Base-by-base conservation (phyloP, 35 echinoderm and acorn worm species). In the Apostichopus japonicus region DNA sequence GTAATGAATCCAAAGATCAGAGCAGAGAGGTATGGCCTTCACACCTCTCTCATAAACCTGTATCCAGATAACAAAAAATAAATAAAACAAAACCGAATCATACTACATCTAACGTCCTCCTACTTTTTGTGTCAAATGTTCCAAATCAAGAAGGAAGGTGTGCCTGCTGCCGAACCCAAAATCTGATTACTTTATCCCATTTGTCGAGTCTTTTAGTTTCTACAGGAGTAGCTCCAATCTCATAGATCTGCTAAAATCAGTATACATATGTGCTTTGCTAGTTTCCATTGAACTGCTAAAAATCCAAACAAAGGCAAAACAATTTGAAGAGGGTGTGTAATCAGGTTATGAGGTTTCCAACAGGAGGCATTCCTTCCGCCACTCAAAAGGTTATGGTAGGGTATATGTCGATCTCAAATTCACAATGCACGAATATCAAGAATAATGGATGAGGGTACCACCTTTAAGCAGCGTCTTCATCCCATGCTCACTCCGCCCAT, bases 1-100 rank as follows among this genome's bases (percentile, higher is more conserved):
- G 79, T 92, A 99, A 80, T 99, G 95, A 22, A 99, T 91, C 97
- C 97, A 99, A 25, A 99, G 92, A 79, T 99, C 97, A 5, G 79
- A 23, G 80, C 97, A 96, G 16, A 96, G 83, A 53, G 95, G 91
- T 65, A 96, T 96, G 10, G 79, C 94, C 56, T 87, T 94, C 57
- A 96, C 58, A 22, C 97, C 95, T 54, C 93, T 84, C 72, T 95
- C 92, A 94, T 93, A 99, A 8, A 99, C 95, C 97, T 99, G 77
- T 24, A 79, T 78, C 77, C 77, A 23, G 33, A 78, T 25, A 23
- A 89, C 59, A 44, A 44, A 44, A 44, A 44, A 44, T 44, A 44
- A 44, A 44, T 44, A 89, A 89, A 89, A 89, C 6, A 13, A 62
- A 27, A 56, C 25, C 6, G 5, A 67, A 63, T 44, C 53, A 89